Conservation (phyloP, 1,140 invertebrate species). For the Drosophila kohkoa region DNA sequence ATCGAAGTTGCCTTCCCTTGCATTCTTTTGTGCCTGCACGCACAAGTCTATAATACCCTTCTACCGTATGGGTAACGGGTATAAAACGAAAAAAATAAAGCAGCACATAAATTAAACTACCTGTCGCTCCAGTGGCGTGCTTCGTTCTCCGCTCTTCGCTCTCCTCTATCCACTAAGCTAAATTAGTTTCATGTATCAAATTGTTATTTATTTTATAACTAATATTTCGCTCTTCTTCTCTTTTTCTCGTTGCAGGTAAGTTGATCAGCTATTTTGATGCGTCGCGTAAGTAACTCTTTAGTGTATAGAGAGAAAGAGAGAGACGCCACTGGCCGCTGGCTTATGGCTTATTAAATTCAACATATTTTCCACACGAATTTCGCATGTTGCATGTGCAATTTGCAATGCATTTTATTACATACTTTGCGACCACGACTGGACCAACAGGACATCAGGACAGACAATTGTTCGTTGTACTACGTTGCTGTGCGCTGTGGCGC, state of each 20-base stretch:
- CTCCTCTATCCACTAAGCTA: constrained; percentile 33
- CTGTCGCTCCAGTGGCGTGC: constrained; percentile 69
- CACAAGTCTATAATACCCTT: too few relatives aligned
- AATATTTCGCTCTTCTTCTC: constrained; percentile 51
- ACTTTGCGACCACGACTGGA: constrained; percentile 13
- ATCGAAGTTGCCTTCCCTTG: too few relatives aligned
- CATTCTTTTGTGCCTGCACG: too few relatives aligned
- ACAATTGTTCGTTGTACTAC: constrained; percentile 12
- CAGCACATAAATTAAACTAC: constrained; percentile 81
- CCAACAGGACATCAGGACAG: background rate
- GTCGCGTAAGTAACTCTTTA: constrained; percentile 25
- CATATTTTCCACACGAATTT: constrained; percentile 53
- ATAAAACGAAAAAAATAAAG: constrained; percentile 28
- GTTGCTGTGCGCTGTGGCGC: constrained; percentile 46
- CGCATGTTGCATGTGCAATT: constrained; percentile 59
- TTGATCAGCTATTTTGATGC: constrained; percentile 23
- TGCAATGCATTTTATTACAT: constrained; percentile 57
- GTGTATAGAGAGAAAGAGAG: background rate
- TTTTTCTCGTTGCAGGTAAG: constrained; percentile 70
- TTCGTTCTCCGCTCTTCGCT: background rate
- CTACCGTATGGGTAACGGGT: too few relatives aligned
- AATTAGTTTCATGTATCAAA: constrained; percentile 69
- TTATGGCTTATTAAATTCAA: constrained; percentile 50
- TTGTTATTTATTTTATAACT: constrained; percentile 55
- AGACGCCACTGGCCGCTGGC: constrained; percentile 16